These are phyloP conservation scores for Caenorhabditis sp. DNA, from an alignment of 2,888 invertebrate species.

Conservation along the genomic window DNA sequence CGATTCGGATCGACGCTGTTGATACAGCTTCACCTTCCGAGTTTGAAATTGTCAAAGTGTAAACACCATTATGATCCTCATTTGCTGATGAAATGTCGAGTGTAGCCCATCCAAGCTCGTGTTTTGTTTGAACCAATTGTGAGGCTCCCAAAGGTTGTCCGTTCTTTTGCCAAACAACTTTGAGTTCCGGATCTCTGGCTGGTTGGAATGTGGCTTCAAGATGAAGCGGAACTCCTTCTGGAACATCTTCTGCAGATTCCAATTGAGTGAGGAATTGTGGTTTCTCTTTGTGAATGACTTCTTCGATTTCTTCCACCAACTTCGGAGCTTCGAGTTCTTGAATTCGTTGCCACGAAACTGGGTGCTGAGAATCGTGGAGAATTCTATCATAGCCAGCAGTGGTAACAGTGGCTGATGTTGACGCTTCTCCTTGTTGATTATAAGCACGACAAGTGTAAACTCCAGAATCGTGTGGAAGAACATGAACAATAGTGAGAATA, in stretches of 20 bases:
- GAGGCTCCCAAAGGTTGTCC: conserved; percentile 66
- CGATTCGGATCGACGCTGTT: conserved; percentile 84
- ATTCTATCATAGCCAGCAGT: conserved; percentile 60
- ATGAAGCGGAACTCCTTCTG: conserved; percentile 89
- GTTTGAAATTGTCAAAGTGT: conserved; percentile 90
- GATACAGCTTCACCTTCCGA: conserved; percentile 92
- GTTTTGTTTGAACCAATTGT: conserved; percentile 73
- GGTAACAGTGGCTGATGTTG: conserved; percentile 91
- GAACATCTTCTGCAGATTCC: conserved; percentile 85
- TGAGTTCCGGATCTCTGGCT: conserved; percentile 87
- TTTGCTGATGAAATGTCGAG: conserved; percentile 79
- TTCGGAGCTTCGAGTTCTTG: conserved; percentile 71
- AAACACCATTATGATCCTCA: conserved; percentile 87
- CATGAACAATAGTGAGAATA: conserved; percentile 84
- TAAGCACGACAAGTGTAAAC: conserved; percentile 92
- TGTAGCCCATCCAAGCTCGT: conserved; percentile 89
- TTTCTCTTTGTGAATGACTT: conserved; percentile 66
- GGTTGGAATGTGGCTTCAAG: conserved; percentile 96
- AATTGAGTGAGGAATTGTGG: conserved; percentile 81
- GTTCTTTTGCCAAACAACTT: conserved; percentile 58
- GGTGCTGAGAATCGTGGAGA: conserved; percentile 82
- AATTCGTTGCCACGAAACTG: conserved; percentile 92
- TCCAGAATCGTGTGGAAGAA: conserved; percentile 86
- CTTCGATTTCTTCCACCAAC: conserved; percentile 85
- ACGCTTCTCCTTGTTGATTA: conserved; percentile 90